Evolutionary conservation across 2,888 invertebrate species (phyloP), one percentile per base, ranked within the genome.

Genomic region (Eumerus sabulonum): DNA sequence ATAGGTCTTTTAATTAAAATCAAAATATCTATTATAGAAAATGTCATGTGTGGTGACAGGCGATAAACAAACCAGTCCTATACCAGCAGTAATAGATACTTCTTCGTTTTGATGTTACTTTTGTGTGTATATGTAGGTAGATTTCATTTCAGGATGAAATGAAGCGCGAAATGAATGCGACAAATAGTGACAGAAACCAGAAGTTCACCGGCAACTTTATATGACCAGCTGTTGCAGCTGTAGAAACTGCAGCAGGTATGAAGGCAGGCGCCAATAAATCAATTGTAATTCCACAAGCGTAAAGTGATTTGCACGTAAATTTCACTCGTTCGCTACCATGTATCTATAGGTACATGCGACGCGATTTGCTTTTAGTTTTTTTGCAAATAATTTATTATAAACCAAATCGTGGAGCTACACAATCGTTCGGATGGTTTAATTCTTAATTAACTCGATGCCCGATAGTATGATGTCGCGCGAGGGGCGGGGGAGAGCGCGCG

Each of bases 241-340:
- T 35, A 12, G 42, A n/a, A 40, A 40, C 40, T 14, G 48, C 62
- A 60, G 64, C 53, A 48, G 53, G 53, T 42, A 54, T 38, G 44
- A 57, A 53, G 62, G 54, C 73, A 67, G 72, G 72, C 67, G 72
- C 77, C 77, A 72, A 64, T 79, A 68, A 79, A 67, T 79, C 73
- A 79, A 79, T 79, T 79, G 68, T 53, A 79, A 79, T 79, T 79
- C 77, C 67, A 45, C 51, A 38, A 73, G 63, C 77, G 73, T 73
- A 79, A 54, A 79, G 68, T 79, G 63, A 79, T 79, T 79, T 79
- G 73, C 73, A 79, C 77, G 67, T 77, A 67, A 27, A 62, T 64
- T 18, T 56, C 70, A 42, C 45, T 42, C 71, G 9, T 19, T 42
- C 36, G 48, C 14, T 19, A 18, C 7, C 12, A 27, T 11, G 36